Evolutionary conservation across 2,797 vertebrate genomes (phyloP).

Genomic region (Sphaeramia orbicularis): DNA sequence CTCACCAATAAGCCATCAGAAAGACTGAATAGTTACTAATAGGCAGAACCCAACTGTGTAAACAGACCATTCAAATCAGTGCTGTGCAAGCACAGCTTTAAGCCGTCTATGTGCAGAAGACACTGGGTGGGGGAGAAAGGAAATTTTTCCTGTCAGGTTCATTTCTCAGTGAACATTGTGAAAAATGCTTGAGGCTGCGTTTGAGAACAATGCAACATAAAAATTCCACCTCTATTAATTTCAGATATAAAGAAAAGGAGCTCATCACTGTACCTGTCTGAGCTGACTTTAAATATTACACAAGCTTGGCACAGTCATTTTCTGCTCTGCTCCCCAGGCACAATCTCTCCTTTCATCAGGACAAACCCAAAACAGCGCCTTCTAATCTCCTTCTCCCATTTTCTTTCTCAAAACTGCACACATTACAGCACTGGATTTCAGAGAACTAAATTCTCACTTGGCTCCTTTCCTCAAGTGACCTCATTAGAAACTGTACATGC

Average conservation of each 20-base stretch:
- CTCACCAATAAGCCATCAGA: conserved; percentile 64
- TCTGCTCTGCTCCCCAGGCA: conserved; percentile 55
- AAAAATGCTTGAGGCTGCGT: conserved; percentile 77
- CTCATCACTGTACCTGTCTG: conserved; percentile 86
- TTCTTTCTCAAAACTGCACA: conserved; percentile 9
- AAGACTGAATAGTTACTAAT: conserved; percentile 66
- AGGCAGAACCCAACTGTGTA: conserved; percentile 71
- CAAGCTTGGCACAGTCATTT: conserved; percentile 82
- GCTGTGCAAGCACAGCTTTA: conserved; percentile 66
- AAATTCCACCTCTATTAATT: conserved; percentile 87
- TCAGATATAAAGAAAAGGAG: conserved; percentile 82
- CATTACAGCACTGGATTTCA: conserved; percentile 13
- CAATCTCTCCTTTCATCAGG: conserved; percentile 82
- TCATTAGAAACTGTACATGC: conserved; percentile 38
- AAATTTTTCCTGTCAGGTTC: conserved; percentile 72
- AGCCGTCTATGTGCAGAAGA: conserved; percentile 64
- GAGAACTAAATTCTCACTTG: conserved; percentile 26
- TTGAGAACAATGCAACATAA: conserved; percentile 85
- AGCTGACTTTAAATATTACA: conserved; percentile 87
- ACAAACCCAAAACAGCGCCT: conserved; percentile 73
- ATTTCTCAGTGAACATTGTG: conserved; percentile 68
- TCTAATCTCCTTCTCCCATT: conserved; percentile 17
- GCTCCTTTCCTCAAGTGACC: conserved; percentile 55
- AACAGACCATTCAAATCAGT: conserved; percentile 70
- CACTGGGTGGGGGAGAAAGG: conserved; percentile 40